These are phyloP conservation scores for Leptopilina myrica DNA, from an alignment of 2,888 invertebrate species.

Conservation along the genomic window DNA sequence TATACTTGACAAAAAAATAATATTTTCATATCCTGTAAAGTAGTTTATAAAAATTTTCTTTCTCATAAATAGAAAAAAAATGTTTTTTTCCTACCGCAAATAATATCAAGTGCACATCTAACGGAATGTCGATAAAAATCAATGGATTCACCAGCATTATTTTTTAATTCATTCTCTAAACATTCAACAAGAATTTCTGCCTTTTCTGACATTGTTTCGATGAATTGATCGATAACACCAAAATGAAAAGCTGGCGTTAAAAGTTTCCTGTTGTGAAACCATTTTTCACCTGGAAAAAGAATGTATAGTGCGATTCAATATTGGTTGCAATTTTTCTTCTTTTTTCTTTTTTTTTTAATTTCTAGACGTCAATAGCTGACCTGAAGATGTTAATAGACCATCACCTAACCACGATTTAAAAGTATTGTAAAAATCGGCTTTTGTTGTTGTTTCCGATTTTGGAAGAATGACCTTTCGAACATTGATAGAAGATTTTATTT, in stretches of 20 bases:
- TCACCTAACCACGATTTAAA: constrained; percentile 77
- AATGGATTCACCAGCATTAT: constrained; percentile 62
- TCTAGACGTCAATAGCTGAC: constrained; percentile 56
- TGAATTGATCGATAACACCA: constrained; percentile 77
- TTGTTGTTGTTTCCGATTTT: constrained; percentile 76
- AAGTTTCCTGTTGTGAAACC: constrained; percentile 78
- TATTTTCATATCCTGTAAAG: not conserved
- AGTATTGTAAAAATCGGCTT: constrained; percentile 75
- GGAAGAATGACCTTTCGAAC: constrained; percentile 70
- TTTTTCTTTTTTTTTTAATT: not conserved
- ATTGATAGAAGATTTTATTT: not conserved
- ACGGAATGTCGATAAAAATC: constrained; percentile 78
- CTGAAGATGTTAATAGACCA: constrained; percentile 77
- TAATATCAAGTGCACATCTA: constrained; percentile 78
- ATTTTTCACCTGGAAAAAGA: constrained; percentile 72
- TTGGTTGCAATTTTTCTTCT: not conserved
- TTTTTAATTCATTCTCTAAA: constrained; percentile 54
- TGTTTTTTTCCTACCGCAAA: constrained; percentile 73
- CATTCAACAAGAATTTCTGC: constrained; percentile 76
- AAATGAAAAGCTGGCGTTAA: constrained; percentile 79
- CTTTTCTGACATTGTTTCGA: constrained; percentile 77
- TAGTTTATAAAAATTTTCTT: too few relatives aligned
- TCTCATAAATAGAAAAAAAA: not conserved
- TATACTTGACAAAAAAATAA: not conserved
- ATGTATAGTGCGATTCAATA: not conserved